Evolutionary conservation across 2,797 vertebrate species (phyloP), one percentile per base, ranked within the genome.

Genomic region (Muscicapa comitata): DNA sequence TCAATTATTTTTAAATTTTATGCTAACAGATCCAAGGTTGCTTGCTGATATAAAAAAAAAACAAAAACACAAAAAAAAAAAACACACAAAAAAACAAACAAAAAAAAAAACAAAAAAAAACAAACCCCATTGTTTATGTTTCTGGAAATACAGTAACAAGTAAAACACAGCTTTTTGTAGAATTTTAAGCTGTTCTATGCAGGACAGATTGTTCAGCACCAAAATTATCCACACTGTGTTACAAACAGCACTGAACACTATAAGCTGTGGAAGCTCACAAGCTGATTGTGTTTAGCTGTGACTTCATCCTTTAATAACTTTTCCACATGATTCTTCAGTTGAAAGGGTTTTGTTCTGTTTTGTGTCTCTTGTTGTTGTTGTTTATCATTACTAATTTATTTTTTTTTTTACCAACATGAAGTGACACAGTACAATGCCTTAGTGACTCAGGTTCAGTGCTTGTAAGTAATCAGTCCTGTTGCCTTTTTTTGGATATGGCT

Each of bases 291-390:
- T 95, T 94, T 96, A 92, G 91, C 73, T 87, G 90, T 93, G 95
- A 97, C 92, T 98, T 98, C 95, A 98, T 95, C 92, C 95, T 97
- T 97, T 98, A 98, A 98, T 98, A 88, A 97, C 97, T 97, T 98
- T 98, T 97, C 97, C 96, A 97, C 97, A 96, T 96, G 97, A 97
- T 95, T 97, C 94, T 67, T 86, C 94, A 94, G 93, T 95, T 62
- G 47, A 90, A 88, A 48, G 15, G 37, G 35, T 93, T 94, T 97
- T 63, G 54, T 11, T 59, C 63, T 66, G 58, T 10, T 72, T 74
- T 58, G 51, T 82, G 31, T 33, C n/a, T 65, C 23, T n/a, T 70
- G 38, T 58, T 68, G 20, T 29, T 55, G 16, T 62, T 37, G 51
- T 43, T 48, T 68, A 55, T 61, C 53, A 9, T 50, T 38, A 15